Percentiles rank a stretch among this genome's conserved stretches.
These are phyloP conservation scores for Parambassis ranga DNA, from an alignment of 2,797 vertebrate species.

Conservation along the genomic window DNA sequence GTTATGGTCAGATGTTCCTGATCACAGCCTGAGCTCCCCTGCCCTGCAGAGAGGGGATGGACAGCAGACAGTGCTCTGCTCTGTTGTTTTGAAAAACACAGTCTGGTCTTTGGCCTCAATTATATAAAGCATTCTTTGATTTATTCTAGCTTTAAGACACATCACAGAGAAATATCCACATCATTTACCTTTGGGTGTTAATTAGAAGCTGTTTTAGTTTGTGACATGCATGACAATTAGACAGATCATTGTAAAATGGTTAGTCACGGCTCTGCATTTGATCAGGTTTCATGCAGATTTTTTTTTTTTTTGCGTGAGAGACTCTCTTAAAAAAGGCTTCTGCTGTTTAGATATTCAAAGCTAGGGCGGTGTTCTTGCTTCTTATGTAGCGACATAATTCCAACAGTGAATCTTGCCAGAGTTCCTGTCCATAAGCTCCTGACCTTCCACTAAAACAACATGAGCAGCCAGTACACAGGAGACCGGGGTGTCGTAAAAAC, in stretches of 20 bases:
- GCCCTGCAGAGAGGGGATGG: constrained; percentile 31
- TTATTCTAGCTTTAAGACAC: constrained; percentile 24
- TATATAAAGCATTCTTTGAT: constrained; percentile 5
- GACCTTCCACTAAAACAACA: constrained; percentile 39
- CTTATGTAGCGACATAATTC: constrained; percentile 16
- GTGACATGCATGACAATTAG: constrained; percentile 3
- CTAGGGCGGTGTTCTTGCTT: too few relatives aligned
- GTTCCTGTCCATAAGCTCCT: constrained; percentile 37
- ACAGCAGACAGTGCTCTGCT: constrained; percentile 15
- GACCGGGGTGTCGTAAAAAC: constrained; percentile 35
- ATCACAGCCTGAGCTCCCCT: constrained; percentile 8
- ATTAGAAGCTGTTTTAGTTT: constrained; percentile 3
- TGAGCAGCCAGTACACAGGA: constrained; percentile 15
- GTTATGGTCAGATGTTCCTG: constrained; percentile 45
- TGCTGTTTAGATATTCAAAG: constrained; percentile 11
- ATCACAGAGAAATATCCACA: not conserved
- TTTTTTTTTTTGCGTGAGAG: not conserved
- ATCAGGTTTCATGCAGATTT: not conserved
- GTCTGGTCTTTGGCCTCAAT: constrained; percentile 10
- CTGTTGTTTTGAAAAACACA: constrained; percentile 29
- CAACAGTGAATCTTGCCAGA: constrained; percentile 16
- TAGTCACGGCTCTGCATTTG: constrained; percentile 7
- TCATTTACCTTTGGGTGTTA: constrained; percentile 1
- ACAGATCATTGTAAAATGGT: not conserved
- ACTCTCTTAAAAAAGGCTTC: constrained; percentile 11